Evolutionary conservation across 2,888 invertebrate species (phyloP).

Genomic region (Trichogramma evanescens): DNA sequence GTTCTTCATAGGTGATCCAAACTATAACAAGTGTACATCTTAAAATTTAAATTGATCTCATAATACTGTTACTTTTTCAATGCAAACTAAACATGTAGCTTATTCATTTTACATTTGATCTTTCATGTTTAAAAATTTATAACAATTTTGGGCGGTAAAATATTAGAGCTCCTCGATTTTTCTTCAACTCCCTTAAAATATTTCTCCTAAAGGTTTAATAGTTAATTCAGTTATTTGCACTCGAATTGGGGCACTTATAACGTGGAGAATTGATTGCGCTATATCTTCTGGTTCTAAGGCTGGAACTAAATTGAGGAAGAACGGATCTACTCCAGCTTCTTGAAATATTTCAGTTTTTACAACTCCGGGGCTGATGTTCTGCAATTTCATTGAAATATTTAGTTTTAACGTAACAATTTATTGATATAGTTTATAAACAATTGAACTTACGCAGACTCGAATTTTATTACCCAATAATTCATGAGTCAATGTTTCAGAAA

Average conservation of each 20-base stretch:
- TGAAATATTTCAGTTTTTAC: conserved; percentile 50
- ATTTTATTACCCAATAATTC: conserved; percentile 46
- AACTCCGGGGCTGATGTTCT: conserved; percentile 60
- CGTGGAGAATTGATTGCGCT: conserved; percentile 41
- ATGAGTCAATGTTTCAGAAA: conserved; percentile 53
- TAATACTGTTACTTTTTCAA: neutral
- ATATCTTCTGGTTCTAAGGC: conserved; percentile 42
- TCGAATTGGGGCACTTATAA: conserved; percentile 40
- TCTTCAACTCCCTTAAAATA: neutral
- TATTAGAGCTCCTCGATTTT: neutral
- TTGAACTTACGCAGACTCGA: conserved; percentile 26
- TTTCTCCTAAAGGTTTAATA: conserved; percentile 21
- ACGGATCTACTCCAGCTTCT: neutral
- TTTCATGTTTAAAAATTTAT: neutral
- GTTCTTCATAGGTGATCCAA: too few species aligned
- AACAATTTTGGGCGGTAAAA: neutral
- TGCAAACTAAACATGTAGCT: neutral
- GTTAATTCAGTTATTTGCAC: conserved; percentile 36
- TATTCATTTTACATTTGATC: neutral
- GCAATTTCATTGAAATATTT: conserved; percentile 20
- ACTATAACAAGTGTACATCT: too few species aligned
- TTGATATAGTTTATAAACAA: neutral
- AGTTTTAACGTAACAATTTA: neutral
- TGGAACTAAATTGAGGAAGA: neutral
- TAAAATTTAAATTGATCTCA: neutral